Percentiles rank a stretch among this genome's conserved stretches.
phyloP scores from a whole-genome alignment of 2,113 vertebrate genomes.

The Nansenia antarctica region DNA sequence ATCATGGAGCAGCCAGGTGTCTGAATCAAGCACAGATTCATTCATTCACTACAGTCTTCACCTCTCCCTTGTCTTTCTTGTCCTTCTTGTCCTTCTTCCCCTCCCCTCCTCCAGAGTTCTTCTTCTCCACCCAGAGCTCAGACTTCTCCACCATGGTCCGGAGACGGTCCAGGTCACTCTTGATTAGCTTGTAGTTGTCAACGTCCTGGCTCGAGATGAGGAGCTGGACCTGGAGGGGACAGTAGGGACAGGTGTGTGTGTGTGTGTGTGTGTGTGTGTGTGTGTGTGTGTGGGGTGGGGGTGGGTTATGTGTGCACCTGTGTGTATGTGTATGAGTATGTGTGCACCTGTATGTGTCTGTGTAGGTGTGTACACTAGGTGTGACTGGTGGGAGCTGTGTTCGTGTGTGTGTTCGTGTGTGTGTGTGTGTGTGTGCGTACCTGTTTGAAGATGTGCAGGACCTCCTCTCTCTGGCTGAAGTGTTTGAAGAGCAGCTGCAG shows the following conservation, averaged over 20 bases:
- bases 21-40: too few species aligned
- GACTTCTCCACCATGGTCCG: conserved; percentile 97
- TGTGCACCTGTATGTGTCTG: too few species aligned
- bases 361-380: too few species aligned
- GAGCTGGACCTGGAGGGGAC: conserved; percentile 84
- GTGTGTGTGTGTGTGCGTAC: conserved; percentile 68
- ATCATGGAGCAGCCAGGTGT: too few species aligned
- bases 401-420: too few species aligned
- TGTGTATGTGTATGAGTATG: too few species aligned
- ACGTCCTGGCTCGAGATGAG: conserved; percentile 94
- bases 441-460: conserved; percentile 97
- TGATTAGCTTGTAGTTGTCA: conserved; percentile 97
- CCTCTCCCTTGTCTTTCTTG: conserved; percentile 62
- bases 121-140: conserved; percentile 97
- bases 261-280: neutral
- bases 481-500: conserved; percentile 98
- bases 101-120: conserved; percentile 76
- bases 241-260: neutral
- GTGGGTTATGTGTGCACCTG: neutral
- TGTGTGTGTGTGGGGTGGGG: too few species aligned
- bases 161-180: conserved; percentile 90
- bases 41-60: too few species aligned
- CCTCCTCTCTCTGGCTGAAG: conserved; percentile 97
- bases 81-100: conserved; percentile 69
- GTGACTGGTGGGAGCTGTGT: too few species aligned